Percentiles rank a stretch among this genome's conserved stretches.
phyloP scores from a whole-genome alignment of 2,888 invertebrate species.

The Leptopterna dolabrata region DNA sequence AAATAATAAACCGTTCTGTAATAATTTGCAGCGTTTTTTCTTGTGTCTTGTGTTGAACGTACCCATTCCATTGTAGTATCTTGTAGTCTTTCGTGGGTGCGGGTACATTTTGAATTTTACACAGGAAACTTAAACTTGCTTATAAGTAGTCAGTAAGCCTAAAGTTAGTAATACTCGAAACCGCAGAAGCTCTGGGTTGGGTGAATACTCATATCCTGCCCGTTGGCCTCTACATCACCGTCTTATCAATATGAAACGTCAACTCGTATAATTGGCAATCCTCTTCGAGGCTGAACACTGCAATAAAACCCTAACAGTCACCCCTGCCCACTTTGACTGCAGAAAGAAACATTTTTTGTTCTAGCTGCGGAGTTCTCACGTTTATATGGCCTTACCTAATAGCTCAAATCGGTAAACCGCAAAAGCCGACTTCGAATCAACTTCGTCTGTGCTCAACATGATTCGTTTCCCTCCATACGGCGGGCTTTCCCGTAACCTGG shows the following conservation, averaged over 20 bases:
- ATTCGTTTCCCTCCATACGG: no score
- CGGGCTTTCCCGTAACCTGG: no score
- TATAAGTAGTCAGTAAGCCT: no score
- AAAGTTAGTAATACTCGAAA: not conserved
- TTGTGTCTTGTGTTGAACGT: no score
- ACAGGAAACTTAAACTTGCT: no score
- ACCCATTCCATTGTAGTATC: no score
- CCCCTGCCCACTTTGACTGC: not conserved
- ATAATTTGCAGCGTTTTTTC: no score
- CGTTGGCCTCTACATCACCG: not conserved
- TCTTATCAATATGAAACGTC: not conserved
- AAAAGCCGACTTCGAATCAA: not conserved
- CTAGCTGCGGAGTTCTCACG: not conserved
- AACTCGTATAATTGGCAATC: not conserved
- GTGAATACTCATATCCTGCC: constrained; percentile 21
- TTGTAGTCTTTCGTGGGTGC: no score
- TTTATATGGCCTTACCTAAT: not conserved
- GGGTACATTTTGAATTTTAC: no score
- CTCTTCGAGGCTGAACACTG: not conserved
- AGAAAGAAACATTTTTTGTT: not conserved
- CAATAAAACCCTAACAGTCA: not conserved
- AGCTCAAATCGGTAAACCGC: not conserved
- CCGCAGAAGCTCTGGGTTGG: not conserved
- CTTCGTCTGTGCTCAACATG: not conserved
- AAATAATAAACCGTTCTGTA: no score